Percentiles rank a stretch among this genome's conserved stretches.
phyloP scores from a whole-genome alignment of 23 tunicate genomes.

The Ciona savignyi region DNA sequence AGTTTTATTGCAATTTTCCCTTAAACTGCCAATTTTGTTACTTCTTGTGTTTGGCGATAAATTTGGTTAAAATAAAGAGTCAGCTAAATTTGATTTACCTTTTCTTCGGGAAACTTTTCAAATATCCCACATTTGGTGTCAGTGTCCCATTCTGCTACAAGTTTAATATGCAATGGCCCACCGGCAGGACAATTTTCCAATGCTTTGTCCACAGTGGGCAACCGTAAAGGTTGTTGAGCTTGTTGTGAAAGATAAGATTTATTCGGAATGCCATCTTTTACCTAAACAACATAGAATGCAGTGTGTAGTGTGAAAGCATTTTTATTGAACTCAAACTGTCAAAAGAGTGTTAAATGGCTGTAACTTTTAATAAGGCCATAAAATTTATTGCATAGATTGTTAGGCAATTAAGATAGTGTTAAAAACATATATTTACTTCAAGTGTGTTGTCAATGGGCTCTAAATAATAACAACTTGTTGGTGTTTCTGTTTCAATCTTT shows the following conservation, averaged over 20 bases:
- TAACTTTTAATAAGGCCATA: too few relatives aligned
- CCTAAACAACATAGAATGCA: constrained; percentile 20
- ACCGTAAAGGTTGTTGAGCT: constrained; percentile 37
- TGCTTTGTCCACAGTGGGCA: constrained; percentile 76
- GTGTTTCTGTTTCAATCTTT: neutral
- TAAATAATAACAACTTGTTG: too few relatives aligned
- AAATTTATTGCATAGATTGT: too few relatives aligned
- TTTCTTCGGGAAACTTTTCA: constrained; percentile 64
- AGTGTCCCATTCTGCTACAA: constrained; percentile 70
- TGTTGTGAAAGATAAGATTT: constrained; percentile 35
- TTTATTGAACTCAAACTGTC: neutral
- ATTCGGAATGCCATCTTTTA: constrained; percentile 58
- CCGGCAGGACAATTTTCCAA: constrained; percentile 88
- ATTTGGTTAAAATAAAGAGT: too few relatives aligned
- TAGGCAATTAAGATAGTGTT: too few relatives aligned
- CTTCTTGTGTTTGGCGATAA: too few relatives aligned
- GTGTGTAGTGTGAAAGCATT: neutral
- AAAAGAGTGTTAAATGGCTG: neutral
- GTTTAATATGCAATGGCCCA: constrained; percentile 67
- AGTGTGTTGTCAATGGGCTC: too few relatives aligned
- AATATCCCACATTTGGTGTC: constrained; percentile 45
- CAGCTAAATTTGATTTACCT: too few relatives aligned
- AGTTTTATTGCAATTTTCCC: too few relatives aligned
- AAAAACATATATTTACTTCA: too few relatives aligned
- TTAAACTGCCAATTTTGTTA: too few relatives aligned